Percentiles rank a stretch among this genome's conserved stretches.
Evolutionary conservation across 2,797 vertebrate genomes (phyloP).

Genomic region (Hapalemur alaotrensis): DNA sequence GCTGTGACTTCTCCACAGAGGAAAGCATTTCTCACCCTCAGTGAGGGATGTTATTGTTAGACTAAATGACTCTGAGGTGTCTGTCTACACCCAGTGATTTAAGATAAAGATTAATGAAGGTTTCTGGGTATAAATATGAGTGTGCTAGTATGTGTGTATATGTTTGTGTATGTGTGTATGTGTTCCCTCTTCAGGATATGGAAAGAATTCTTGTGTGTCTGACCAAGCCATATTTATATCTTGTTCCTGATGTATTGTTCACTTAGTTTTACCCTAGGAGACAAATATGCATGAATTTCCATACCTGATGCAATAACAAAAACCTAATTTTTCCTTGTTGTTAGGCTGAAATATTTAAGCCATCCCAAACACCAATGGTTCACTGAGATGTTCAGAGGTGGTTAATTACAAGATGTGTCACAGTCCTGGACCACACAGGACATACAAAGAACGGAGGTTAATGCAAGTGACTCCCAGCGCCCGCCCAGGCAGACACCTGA

Average conservation of each 20-base stretch:
- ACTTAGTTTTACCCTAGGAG: conserved; percentile 25
- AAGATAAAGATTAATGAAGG: conserved; percentile 48
- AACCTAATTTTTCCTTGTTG: conserved; percentile 34
- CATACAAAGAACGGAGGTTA: conserved; percentile 63
- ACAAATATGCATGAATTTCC: conserved; percentile 55
- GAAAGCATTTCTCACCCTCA: conserved; percentile 60
- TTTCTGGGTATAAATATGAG: background rate
- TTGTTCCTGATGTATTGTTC: conserved; percentile 12
- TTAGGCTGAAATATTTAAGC: conserved; percentile 49
- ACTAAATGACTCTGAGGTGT: conserved; percentile 72
- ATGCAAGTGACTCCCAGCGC: conserved; percentile 58
- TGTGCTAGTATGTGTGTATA: too few relatives aligned
- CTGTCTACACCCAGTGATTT: conserved; percentile 8
- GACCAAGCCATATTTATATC: conserved; percentile 59
- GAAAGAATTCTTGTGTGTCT: conserved; percentile 13
- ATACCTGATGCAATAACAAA: conserved; percentile 49
- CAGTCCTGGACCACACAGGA: conserved; percentile 36
- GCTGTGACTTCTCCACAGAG: conserved; percentile 47
- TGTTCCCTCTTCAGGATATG: background rate
- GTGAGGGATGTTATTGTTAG: conserved; percentile 62
- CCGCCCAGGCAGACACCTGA: conserved; percentile 59
- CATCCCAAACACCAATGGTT: conserved; percentile 48
- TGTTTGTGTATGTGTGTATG: rapidly evolving
- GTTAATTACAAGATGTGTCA: conserved; percentile 55
- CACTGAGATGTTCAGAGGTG: conserved; percentile 62